Base-by-base conservation (phyloP, 2,888 invertebrate genomes). In the Euzetes globulus region DNA sequence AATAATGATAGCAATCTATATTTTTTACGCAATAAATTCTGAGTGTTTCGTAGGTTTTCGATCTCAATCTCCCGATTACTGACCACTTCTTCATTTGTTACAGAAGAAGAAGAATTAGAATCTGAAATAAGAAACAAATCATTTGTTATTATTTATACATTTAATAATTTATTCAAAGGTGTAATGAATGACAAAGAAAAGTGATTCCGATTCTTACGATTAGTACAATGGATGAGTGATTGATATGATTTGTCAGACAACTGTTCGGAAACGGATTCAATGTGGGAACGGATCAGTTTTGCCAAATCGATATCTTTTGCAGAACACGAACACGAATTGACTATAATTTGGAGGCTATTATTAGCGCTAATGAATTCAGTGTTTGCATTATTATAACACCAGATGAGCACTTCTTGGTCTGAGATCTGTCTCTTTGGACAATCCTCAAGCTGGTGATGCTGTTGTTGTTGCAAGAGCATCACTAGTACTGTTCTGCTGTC, bases 401-500 rank as follows among this genome's bases (percentile, higher is more conserved):
- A 68, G 25, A 68, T 22, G 25, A 68, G 6, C 17, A 41, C 37
- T 22, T 68, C 68, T 15, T 37, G 19, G 45, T 68, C 68, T 68
- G 45, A 19, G 13, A 68, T 68, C 68, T 41, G 37, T 22, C n/a
- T 37, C 25, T 19, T 41, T 45, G 68, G 19, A 22, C 7, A 45
- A 2, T 68, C 68, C 11, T 9, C 15, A 6, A 9, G 11, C 27
- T 68, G 37, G 17, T 25, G 41, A 13, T 37, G 17, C 19, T 41
- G 37, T 13, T 68, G 68, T 45, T 68, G 68, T 22, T 68, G 68
- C 29, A 63, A 63, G 33, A 63, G 63, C 63, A 63, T 63, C 11
- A n/a, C 63, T 63, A 60, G 1, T 58, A 58, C 25, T 22, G 5
- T 60, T 22, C 29, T 33, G 11, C 15, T 27, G 11, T 22, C 22